Evolutionary conservation across 1,140 invertebrate genomes (phyloP), one percentile per base, ranked within the genome.

Genomic region (Dinoponera quadriceps): DNA sequence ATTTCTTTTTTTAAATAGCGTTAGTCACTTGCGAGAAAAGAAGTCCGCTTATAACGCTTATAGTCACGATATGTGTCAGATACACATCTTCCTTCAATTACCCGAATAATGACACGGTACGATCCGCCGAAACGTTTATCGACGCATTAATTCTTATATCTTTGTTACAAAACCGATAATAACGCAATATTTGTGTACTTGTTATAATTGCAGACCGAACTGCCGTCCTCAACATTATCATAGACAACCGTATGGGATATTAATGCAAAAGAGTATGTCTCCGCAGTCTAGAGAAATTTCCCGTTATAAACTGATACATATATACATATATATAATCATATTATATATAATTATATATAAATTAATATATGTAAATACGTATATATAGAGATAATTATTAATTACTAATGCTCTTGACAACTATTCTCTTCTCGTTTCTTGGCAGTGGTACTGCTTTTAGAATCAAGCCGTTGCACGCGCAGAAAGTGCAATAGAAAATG

Each of bases 181-280:
- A 90, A 91, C 83, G 66, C 66, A 74, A 71, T 83, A 78, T 81
- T 84, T 90, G 82, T 90, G 62, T 89, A 89, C 59, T 89, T 85
- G 77, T 86, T 90, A 77, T 92, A 85, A 72, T 93, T 92, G 88
- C 92, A 93, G 91, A 92, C 73, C 91, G 59, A 93, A 92, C 88
- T 92, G 90, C 90, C 90, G 91, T 91, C 90, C 89, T 92, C 89
- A 89, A 91, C 89, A 91, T 91, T 91, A 89, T 93, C 90, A 90
- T 92, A 90, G 91, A 91, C 90, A 92, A 92, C 89, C 91, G 85
- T 91, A 92, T 92, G 89, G 89, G 82, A 91, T 93, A 92, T 90
- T 92, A 91, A 89, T 88, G 66, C 87, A 85, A 84, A 80, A 89
- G 49, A 80, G 60, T 72, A 87, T 75, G 74, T 72, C 80, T 84